phyloP scores from a whole-genome alignment of 2,113 vertebrate species.

The Pygoscelis antarcticus region DNA sequence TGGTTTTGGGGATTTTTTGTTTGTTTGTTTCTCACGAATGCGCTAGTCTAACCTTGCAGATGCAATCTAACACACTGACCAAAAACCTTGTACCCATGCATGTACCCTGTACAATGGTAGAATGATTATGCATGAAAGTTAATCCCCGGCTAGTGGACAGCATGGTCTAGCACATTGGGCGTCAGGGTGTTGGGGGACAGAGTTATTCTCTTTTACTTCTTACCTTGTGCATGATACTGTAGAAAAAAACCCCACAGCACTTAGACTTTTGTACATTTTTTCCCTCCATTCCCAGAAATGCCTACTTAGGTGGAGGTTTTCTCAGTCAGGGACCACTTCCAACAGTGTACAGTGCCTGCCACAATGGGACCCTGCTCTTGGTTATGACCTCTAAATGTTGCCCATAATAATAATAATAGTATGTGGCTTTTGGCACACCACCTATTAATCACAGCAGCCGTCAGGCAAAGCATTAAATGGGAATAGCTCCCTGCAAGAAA shows the following conservation, averaged over 20 bases:
- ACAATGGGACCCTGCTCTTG: constrained; percentile 24
- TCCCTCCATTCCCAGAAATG: neutral
- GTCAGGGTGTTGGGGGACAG: neutral
- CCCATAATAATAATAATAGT: constrained; percentile 52
- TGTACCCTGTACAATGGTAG: neutral
- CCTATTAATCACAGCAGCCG: constrained; percentile 61
- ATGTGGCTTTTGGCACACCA: constrained; percentile 56
- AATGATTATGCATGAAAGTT: neutral
- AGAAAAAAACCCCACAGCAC: neutral
- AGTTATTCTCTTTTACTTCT: neutral
- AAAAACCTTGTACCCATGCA: fast-evolving
- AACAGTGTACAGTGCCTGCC: neutral
- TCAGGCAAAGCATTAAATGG: constrained; percentile 41
- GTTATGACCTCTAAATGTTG: constrained; percentile 40
- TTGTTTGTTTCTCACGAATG: neutral
- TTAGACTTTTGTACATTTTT: neutral
- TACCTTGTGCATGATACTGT: neutral
- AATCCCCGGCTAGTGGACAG: neutral
- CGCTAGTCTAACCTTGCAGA: neutral
- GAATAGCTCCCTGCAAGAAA: constrained; percentile 58
- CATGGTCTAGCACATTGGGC: neutral
- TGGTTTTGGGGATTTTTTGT: neutral
- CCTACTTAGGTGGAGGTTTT: neutral
- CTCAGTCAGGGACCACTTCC: neutral
- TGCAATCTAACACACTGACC: neutral